A percentile compares a stretch with the other conserved stretches of the same genome.
Evolutionary conservation across 2,888 invertebrate genomes (phyloP).

Genomic region (Idaea aversata): DNA sequence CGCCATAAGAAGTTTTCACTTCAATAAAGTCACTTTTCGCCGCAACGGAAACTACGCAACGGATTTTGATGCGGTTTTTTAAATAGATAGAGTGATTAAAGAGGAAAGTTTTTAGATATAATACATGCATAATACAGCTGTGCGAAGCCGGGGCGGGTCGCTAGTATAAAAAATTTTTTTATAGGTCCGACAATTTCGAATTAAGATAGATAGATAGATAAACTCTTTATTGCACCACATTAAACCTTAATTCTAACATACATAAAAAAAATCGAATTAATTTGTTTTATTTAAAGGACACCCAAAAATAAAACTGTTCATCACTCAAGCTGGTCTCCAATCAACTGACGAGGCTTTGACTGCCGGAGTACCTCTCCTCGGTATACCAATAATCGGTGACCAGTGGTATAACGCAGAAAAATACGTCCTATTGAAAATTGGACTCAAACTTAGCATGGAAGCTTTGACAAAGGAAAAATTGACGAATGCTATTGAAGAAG

Average conservation of each 20-base stretch:
- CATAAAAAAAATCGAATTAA: neutral
- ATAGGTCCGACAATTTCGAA: too few relatives aligned
- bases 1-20: too few relatives aligned
- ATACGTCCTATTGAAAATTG: slow-evolving; percentile 43
- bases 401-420: slow-evolving; percentile 55
- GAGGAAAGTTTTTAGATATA: too few relatives aligned
- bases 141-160: too few relatives aligned
- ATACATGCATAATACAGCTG: too few relatives aligned
- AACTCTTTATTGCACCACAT: neutral
- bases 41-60: too few relatives aligned
- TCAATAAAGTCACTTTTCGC: too few relatives aligned
- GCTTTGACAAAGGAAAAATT: slow-evolving; percentile 37
- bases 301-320: slow-evolving; percentile 67
- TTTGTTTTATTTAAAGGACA: slow-evolving; percentile 39
- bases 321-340: slow-evolving; percentile 69
- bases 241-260: neutral
- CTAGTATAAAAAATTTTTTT: too few relatives aligned
- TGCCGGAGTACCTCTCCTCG: slow-evolving; percentile 58
- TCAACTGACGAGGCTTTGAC: slow-evolving; percentile 63
- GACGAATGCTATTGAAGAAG: slow-evolving; percentile 29
- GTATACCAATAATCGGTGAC: slow-evolving; percentile 59
- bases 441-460: slow-evolving; percentile 46
- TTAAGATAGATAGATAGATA: too few relatives aligned
- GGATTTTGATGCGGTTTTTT: too few relatives aligned
- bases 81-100: too few relatives aligned